Conservation (phyloP, 2,113 vertebrate genomes). For the Engystomops pustulosus region DNA sequence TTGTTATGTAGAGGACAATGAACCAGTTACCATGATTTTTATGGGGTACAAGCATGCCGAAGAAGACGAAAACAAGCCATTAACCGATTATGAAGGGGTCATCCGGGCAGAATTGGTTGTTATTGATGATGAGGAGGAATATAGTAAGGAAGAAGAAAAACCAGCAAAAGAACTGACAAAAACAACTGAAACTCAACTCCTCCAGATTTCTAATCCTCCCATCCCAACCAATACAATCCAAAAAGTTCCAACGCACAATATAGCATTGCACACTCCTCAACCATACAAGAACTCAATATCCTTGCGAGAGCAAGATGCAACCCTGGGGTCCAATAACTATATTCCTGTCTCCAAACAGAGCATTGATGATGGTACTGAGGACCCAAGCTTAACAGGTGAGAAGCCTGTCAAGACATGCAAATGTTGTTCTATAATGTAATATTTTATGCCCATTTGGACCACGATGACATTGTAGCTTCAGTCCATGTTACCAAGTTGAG, state of each 20-base stretch:
- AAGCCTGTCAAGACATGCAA: conserved; percentile 66
- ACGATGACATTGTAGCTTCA: background rate
- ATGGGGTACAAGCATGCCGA: conserved; percentile 92
- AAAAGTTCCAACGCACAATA: conserved; percentile 60
- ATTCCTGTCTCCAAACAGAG: conserved; percentile 59
- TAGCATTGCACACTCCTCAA: conserved; percentile 64
- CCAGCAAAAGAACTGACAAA: conserved; percentile 65
- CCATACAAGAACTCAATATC: conserved; percentile 75
- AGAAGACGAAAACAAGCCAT: conserved; percentile 65
- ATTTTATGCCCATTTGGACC: background rate
- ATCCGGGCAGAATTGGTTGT: conserved; percentile 89
- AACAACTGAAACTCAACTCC: conserved; percentile 80
- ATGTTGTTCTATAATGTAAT: conserved; percentile 78
- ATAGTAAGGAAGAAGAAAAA: conserved; percentile 66
- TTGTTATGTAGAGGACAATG: conserved; percentile 69
- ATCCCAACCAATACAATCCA: conserved; percentile 63
- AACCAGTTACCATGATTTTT: conserved; percentile 93
- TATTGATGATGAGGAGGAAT: conserved; percentile 77
- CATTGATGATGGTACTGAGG: conserved; percentile 71
- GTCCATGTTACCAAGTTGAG: background rate
- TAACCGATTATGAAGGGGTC: conserved; percentile 78
- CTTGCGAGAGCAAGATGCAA: conserved; percentile 76
- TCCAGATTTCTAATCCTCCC: conserved; percentile 81
- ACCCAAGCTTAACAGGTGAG: conserved; percentile 78
- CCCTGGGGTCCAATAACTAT: conserved; percentile 66